Percentiles rank a stretch among this genome's conserved stretches.
These are phyloP conservation scores for Acomys russatus DNA, from an alignment of 2,797 vertebrate species.

Conservation along the genomic window DNA sequence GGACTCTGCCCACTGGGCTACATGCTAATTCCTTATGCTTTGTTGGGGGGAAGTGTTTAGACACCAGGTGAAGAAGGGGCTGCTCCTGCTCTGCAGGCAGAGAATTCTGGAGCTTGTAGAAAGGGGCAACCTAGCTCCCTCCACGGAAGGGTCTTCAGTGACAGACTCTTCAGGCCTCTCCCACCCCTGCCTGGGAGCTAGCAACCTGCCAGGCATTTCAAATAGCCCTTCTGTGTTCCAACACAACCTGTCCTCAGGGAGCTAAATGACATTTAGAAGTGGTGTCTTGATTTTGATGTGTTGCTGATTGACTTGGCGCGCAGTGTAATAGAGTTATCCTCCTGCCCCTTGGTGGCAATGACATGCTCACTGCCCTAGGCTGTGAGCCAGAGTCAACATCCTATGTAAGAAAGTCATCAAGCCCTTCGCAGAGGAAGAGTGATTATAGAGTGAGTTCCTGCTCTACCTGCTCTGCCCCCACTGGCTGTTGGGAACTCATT, in stretches of 20 bases:
- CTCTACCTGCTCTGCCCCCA: neutral
- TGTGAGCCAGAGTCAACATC: constrained; percentile 46
- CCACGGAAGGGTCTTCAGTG: neutral
- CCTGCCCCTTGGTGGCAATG: neutral
- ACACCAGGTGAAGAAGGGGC: neutral
- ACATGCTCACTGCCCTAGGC: constrained; percentile 16
- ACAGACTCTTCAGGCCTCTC: neutral
- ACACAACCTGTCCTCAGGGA: neutral
- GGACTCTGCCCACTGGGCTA: neutral
- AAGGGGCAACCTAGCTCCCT: neutral
- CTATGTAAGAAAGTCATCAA: neutral
- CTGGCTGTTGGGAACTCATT: constrained; percentile 43
- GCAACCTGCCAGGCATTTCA: neutral
- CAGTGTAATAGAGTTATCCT: constrained; percentile 68
- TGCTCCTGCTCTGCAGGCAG: neutral
- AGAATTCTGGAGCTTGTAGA: neutral
- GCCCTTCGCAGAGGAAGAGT: neutral
- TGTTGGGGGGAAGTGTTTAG: neutral
- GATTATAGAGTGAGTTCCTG: neutral
- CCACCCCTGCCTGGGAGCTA: neutral
- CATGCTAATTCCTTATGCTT: neutral
- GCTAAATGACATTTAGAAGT: constrained; percentile 63
- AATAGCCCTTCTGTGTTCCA: constrained; percentile 50
- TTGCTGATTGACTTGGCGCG: constrained; percentile 70
- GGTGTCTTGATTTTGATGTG: constrained; percentile 61